These are phyloP conservation scores for Tipula helvola DNA, from an alignment of 2,888 invertebrate species.

Conservation along the genomic window DNA sequence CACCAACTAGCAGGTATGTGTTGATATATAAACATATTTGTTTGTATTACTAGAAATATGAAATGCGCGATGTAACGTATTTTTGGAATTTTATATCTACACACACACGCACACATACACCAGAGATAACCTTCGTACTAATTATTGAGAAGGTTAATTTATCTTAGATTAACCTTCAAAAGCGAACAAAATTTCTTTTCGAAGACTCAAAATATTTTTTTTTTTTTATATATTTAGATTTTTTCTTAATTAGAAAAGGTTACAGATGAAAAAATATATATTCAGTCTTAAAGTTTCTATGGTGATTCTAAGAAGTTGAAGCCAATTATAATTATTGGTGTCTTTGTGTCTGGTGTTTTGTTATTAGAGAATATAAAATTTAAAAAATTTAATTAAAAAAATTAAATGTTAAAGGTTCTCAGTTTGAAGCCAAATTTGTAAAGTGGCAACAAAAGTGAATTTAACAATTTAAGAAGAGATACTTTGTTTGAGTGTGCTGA, in stretches of 20 bases:
- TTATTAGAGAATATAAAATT: background rate
- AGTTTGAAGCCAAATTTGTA: background rate
- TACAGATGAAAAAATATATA: background rate
- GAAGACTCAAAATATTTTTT: background rate
- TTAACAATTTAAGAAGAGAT: background rate
- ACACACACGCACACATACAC: background rate
- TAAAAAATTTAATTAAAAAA: background rate
- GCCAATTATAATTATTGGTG: background rate
- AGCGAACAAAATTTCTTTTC: background rate
- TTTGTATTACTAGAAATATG: background rate
- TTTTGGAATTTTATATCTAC: background rate
- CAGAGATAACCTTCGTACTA: background rate
- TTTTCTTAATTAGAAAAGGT: background rate
- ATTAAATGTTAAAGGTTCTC: background rate
- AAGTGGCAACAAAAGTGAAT: background rate
- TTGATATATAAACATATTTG: background rate
- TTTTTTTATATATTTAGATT: background rate
- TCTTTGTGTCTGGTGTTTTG: background rate
- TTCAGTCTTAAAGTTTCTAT: background rate
- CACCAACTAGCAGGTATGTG: background rate
- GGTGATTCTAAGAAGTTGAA: background rate
- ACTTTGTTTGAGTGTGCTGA: no score
- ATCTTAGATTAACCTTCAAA: background rate
- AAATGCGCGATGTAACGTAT: background rate
- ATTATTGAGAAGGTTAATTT: background rate